Percentiles rank a stretch among this genome's conserved stretches.
Conservation (phyloP, 2,888 invertebrate species). For the Brenthis daphne region DNA sequence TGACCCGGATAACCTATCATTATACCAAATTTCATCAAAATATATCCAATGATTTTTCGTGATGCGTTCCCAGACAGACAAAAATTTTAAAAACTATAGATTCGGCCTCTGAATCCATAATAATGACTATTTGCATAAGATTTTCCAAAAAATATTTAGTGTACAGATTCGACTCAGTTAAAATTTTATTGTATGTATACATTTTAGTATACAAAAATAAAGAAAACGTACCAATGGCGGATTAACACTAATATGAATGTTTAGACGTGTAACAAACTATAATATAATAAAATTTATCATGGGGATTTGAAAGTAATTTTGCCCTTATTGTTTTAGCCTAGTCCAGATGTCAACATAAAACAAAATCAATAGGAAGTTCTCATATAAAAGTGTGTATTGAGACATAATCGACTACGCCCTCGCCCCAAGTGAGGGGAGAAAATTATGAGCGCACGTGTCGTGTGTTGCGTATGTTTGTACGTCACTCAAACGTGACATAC, state of each 20-base stretch:
- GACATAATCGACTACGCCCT: constrained; percentile 21
- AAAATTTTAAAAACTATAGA: too few species aligned
- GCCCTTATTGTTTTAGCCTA: not conserved
- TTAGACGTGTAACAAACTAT: not conserved
- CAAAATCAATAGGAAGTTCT: constrained; percentile 45
- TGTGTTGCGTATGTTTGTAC: constrained; percentile 57
- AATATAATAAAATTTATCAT: not conserved
- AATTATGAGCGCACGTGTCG: constrained; percentile 53
- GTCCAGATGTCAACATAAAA: constrained; percentile 31
- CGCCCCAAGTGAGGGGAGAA: constrained; percentile 33
- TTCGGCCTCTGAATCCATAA: too few species aligned
- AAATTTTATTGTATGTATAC: too few species aligned
- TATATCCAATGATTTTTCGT: too few species aligned
- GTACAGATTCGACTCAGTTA: too few species aligned
- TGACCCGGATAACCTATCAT: too few species aligned
- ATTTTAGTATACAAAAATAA: too few species aligned
- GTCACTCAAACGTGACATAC: constrained; percentile 46
- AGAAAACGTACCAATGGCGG: too few species aligned
- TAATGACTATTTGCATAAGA: too few species aligned
- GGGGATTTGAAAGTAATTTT: not conserved
- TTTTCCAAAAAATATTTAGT: too few species aligned
- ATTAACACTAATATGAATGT: not conserved
- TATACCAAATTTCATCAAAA: too few species aligned
- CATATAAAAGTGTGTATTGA: constrained; percentile 39
- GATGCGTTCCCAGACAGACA: too few species aligned